phyloP scores from a whole-genome alignment of 1,140 invertebrate genomes.

The Drosophila albomicans region DNA sequence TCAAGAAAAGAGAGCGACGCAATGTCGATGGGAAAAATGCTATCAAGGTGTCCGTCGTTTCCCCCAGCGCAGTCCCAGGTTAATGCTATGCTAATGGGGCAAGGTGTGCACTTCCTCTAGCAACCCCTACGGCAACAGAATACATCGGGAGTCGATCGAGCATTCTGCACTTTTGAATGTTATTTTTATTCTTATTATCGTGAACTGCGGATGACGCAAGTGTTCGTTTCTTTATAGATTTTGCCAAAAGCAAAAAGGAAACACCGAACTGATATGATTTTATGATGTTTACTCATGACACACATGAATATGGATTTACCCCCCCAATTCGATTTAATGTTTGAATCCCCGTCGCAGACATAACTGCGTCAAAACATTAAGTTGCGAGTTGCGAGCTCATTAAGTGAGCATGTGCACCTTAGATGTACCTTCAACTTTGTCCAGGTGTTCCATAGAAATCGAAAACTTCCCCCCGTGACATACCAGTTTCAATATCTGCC shows the following conservation, averaged over 20 bases:
- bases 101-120: slow-evolving; percentile 28
- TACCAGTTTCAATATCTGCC: slow-evolving; percentile 30
- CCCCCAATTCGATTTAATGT: slow-evolving; percentile 11
- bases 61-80: slow-evolving; percentile 17
- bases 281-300: slow-evolving; percentile 56
- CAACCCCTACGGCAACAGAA: slow-evolving; percentile 47
- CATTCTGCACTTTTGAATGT: slow-evolving; percentile 32
- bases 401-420: slow-evolving; percentile 58
- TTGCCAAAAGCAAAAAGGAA: slow-evolving; percentile 60
- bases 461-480: slow-evolving; percentile 72
- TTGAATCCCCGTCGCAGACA: slow-evolving; percentile 49
- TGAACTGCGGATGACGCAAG: slow-evolving; percentile 68
- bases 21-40: slow-evolving; percentile 41
- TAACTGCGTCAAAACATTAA: slow-evolving; percentile 75
- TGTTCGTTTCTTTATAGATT: slow-evolving; percentile 54
- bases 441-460: slow-evolving; percentile 74
- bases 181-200: slow-evolving; percentile 40
- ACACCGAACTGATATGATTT: slow-evolving; percentile 55
- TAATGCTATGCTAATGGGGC: slow-evolving; percentile 77
- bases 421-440: slow-evolving; percentile 43
- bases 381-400: slow-evolving; percentile 57
- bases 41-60: neutral
- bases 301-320: slow-evolving; percentile 13
- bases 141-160: neutral
- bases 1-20: neutral